phyloP scores from a whole-genome alignment of 2,113 vertebrate species.

The Chrysochloris asiatica region DNA sequence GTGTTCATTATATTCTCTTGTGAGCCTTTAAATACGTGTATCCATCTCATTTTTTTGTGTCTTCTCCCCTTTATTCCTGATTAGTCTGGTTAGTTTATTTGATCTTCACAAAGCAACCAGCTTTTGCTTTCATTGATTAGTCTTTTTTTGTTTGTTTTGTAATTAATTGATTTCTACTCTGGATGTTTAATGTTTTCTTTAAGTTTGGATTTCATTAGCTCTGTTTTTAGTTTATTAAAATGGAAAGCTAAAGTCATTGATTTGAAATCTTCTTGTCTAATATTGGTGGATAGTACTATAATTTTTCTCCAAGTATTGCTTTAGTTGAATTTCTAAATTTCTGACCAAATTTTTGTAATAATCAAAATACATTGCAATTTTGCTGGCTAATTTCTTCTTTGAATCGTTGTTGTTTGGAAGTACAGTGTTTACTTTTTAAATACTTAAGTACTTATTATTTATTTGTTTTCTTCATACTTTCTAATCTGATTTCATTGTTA shows the following conservation, averaged over 20 bases:
- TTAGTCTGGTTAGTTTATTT: too few relatives aligned
- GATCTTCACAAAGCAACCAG: too few relatives aligned
- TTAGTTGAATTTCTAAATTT: neutral
- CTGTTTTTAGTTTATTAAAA: neutral
- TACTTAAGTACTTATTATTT: too few relatives aligned
- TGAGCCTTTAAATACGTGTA: too few relatives aligned
- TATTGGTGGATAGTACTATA: neutral
- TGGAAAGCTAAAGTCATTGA: neutral
- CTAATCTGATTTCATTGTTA: too few relatives aligned
- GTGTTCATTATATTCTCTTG: too few relatives aligned
- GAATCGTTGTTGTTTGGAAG: too few relatives aligned
- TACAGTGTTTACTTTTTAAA: neutral
- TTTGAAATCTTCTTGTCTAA: neutral
- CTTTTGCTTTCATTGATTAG: neutral
- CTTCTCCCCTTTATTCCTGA: too few relatives aligned
- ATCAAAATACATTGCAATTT: neutral
- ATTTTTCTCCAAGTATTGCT: neutral
- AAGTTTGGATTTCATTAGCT: neutral
- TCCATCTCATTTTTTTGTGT: too few relatives aligned
- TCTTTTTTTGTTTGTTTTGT: too few relatives aligned
- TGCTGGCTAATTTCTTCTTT: neutral
- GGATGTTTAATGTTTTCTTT: neutral
- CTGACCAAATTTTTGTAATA: neutral
- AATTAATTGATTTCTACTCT: slow-evolving; percentile 1
- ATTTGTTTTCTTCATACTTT: too few relatives aligned